Evolutionary conservation across 2,888 invertebrate species (phyloP).

Genomic region (Mesorhabditis sp.): DNA sequence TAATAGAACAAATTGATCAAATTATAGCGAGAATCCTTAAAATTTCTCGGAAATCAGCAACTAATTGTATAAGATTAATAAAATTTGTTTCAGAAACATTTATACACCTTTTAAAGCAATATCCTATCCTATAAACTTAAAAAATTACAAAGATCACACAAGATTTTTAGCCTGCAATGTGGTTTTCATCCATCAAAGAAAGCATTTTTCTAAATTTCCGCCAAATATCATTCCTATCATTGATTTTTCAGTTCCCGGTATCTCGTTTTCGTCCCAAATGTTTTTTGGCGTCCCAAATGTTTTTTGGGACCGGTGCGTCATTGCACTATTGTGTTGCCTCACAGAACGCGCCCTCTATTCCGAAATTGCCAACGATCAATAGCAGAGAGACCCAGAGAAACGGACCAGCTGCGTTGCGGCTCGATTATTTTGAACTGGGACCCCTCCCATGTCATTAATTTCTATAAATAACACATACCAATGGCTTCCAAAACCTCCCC

Average conservation of each 20-base stretch:
- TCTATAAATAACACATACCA: not conserved
- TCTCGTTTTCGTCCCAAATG: not conserved
- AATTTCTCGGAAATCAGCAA: not conserved
- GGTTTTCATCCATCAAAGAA: not conserved
- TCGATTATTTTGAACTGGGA: not conserved
- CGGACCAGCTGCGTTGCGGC: not conserved
- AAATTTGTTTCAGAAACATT: not conserved
- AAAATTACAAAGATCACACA: not conserved
- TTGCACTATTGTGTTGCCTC: no score
- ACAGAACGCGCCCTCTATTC: not conserved
- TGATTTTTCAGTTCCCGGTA: not conserved
- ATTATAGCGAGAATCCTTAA: conserved; percentile 1
- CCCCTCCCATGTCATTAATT: no score
- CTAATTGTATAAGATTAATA: not conserved
- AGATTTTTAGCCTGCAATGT: not conserved
- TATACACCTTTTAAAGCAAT: not conserved
- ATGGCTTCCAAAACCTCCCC: not conserved
- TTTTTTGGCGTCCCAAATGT: no score
- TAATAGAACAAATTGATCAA: not conserved
- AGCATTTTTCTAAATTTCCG: not conserved
- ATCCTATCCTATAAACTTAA: no score
- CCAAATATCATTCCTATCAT: not conserved
- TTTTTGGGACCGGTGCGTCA: no score
- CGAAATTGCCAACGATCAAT: not conserved
- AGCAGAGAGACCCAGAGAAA: not conserved